Conservation (phyloP, 2,888 invertebrate genomes). For the Psococerastis gibbosa region DNA sequence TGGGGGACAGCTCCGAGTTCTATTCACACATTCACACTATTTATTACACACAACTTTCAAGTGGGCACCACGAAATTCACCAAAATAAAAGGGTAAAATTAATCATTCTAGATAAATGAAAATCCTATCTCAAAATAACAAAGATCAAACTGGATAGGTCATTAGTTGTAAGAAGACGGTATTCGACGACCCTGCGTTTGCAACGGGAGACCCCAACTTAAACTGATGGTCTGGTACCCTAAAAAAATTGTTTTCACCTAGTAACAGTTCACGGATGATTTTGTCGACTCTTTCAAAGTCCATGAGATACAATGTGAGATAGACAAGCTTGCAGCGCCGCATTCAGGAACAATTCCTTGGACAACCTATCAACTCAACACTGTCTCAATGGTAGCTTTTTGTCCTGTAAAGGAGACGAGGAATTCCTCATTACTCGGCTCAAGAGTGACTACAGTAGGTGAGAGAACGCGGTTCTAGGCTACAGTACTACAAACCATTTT, state of each 20-base stretch:
- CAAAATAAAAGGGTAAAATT: constrained; percentile 9
- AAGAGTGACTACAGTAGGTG: no score
- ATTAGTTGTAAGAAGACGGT: not conserved
- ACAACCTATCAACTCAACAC: no score
- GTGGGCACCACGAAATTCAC: constrained; percentile 4
- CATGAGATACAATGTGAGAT: constrained; percentile 5
- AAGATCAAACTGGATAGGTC: constrained; percentile 4
- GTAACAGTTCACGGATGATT: constrained; percentile 10
- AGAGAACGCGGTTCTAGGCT: no score
- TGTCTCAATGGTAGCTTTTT: no score
- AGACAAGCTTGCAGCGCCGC: no score
- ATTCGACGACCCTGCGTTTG: no score
- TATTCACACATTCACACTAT: not conserved
- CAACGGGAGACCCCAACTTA: not conserved
- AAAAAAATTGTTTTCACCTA: constrained; percentile 7
- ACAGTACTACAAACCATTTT: no score
- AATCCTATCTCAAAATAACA: constrained; percentile 8
- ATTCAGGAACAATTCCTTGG: no score
- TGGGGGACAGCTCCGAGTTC: not conserved
- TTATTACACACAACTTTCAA: not conserved
- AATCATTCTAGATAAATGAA: constrained; percentile 9
- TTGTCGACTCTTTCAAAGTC: constrained; percentile 8
- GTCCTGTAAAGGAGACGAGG: no score
- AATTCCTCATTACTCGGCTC: no score
- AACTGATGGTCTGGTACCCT: not conserved